Base-by-base conservation (phyloP, 2,888 invertebrate genomes). In the Nomada fabriciana region DNA sequence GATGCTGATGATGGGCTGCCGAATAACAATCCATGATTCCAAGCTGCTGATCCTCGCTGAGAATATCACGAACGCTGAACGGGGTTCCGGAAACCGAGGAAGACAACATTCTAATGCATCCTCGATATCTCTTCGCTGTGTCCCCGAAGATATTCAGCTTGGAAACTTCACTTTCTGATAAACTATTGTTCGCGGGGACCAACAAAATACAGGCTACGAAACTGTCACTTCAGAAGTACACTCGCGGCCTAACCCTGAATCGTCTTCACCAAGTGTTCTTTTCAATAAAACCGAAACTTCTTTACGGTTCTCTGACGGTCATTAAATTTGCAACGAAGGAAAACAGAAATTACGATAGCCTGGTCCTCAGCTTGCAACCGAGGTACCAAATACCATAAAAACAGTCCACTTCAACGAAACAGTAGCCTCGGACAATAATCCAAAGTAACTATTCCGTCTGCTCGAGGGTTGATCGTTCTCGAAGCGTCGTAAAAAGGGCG, bases 21-120 rank as follows among this genome's bases (percentile, higher is more conserved):
- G 89, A 86, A 74, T 93, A 94, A 73, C 92, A 93, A 75, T 94
- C 93, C 94, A 94, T 94, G 43, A 82, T 81, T 29, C 87, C 88
- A 5, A 93, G 84, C 67, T 92, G 91, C 57, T 93, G 93, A 84
- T 92, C 92, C 73, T 91, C 93, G 87, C 89, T 94, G 18, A 94
- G 90, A 67, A 94, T 94, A 65, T 94, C 93, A 70, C 93, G 92
- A 73, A 94, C 94, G 86, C 94, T 92, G 85, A 94, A 94, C 65
- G 93, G 93, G 20, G 93, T 93, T 29, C 91, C 91, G 20, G 92
- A 89, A 68, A 91, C 90, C 74, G 92, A 89, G 43, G 92, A 90
- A 0, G 93, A 88, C 88, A 94, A 88, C 94, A 94, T 94, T 80
- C 90, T 92, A 89, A 82, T 86, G 88, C 91, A 90, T 91, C 79